Conservation (phyloP, 2,113 vertebrate species). For the Connochaetes taurinus region DNA sequence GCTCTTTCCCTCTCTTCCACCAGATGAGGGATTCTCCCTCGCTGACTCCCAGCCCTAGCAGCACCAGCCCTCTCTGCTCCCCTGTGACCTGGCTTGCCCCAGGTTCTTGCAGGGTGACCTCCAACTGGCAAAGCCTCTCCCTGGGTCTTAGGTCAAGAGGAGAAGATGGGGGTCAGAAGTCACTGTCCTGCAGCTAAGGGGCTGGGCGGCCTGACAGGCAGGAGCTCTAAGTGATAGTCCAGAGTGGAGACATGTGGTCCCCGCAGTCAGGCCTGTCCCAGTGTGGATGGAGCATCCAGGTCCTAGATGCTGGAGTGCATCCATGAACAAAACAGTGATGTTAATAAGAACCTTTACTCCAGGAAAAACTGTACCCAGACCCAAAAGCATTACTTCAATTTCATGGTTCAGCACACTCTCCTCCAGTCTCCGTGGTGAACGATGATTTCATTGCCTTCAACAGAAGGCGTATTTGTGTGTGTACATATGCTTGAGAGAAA, state of each 20-base stretch:
- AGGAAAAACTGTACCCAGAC: not conserved
- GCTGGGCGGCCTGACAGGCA: no score
- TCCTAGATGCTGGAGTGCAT: not conserved
- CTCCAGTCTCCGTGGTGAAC: conserved; percentile 1
- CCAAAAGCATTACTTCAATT: not conserved
- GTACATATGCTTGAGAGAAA: conserved; percentile 73
- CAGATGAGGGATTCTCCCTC: not conserved
- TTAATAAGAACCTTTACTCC: not conserved
- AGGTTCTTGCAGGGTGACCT: not conserved
- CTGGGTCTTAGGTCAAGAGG: not conserved
- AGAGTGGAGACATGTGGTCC: not conserved
- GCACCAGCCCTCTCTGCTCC: not conserved
- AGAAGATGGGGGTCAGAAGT: not conserved
- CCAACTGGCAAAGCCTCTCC: not conserved
- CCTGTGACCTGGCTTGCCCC: not conserved
- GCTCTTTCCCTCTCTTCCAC: fast-evolving
- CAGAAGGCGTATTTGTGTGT: conserved; percentile 74
- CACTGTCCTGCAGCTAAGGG: not conserved
- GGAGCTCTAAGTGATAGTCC: no score
- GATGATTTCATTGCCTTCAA: conserved; percentile 46
- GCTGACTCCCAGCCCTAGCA: not conserved
- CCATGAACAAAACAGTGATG: not conserved
- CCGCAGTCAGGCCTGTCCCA: not conserved
- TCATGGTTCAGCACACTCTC: conserved; percentile 13
- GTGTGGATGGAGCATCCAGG: not conserved